A percentile compares a stretch with the other conserved stretches of the same genome.
Evolutionary conservation across 2,888 invertebrate genomes (phyloP).

Genomic region (Agelastica alni): DNA sequence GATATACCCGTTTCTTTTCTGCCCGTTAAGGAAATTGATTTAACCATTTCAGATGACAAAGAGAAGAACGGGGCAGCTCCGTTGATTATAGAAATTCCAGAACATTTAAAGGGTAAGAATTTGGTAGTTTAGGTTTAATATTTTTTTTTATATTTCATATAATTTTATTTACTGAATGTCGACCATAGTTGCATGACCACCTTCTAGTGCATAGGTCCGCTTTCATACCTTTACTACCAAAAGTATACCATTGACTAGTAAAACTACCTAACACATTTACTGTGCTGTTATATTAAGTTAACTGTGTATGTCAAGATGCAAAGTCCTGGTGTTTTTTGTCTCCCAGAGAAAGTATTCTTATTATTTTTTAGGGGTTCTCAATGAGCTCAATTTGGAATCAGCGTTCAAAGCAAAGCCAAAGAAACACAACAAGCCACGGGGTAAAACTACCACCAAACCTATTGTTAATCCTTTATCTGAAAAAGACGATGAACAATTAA

Average conservation of each 20-base stretch:
- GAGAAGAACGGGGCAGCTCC: neutral
- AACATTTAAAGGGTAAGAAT: slow-evolving; percentile 39
- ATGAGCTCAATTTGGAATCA: slow-evolving; percentile 1
- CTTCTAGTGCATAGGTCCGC: too few relatives aligned
- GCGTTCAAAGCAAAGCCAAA: neutral
- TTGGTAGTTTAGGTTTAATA: too few relatives aligned
- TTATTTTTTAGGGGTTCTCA: neutral
- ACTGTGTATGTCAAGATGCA: too few relatives aligned
- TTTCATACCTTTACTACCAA: too few relatives aligned
- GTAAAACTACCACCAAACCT: neutral
- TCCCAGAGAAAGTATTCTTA: too few relatives aligned
- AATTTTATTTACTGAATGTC: too few relatives aligned
- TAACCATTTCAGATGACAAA: neutral
- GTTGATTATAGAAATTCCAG: slow-evolving; percentile 39
- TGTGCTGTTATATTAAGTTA: too few relatives aligned
- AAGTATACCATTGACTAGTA: too few relatives aligned
- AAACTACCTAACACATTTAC: too few relatives aligned
- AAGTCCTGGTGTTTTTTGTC: too few relatives aligned
- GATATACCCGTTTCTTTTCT: slow-evolving; percentile 15
- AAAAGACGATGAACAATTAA: neutral
- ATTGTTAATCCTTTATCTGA: neutral
- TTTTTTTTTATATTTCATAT: too few relatives aligned
- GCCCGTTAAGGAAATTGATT: slow-evolving; percentile 19
- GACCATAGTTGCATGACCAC: too few relatives aligned
- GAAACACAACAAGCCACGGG: neutral